These are phyloP conservation scores for Turritopsis rubra DNA, from an alignment of 30 jellyfish, hydroid and myxozoan species.

Conservation along the genomic window DNA sequence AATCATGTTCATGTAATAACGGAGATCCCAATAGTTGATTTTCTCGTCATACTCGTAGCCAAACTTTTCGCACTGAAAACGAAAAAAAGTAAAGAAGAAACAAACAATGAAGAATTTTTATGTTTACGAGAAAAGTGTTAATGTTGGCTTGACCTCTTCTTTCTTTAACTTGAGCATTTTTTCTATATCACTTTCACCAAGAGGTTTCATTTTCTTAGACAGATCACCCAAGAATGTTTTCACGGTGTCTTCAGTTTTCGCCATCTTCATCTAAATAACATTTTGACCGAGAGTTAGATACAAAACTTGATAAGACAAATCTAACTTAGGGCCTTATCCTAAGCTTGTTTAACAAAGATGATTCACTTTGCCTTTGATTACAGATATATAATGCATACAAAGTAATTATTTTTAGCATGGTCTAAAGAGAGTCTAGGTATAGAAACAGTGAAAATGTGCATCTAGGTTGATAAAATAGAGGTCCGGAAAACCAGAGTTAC, in stretches of 20 bases:
- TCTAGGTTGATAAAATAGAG: no score
- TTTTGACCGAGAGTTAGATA: background rate
- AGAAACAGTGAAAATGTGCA: no score
- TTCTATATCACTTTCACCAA: conserved; percentile 57
- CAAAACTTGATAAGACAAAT: background rate
- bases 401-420: no score
- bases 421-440: no score
- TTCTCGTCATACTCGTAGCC: conserved; percentile 55
- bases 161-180: conserved; percentile 51
- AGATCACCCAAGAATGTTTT: conserved; percentile 54
- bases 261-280: conserved; percentile 62
- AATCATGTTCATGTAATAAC: conserved; percentile 67
- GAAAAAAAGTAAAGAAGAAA: background rate
- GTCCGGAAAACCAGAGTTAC: no score
- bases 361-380: no score
- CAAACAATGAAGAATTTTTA: no score
- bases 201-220: conserved; percentile 44
- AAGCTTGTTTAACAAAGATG: no score
- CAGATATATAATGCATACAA: no score
- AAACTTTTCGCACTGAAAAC: conserved; percentile 40
- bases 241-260: conserved; percentile 82
- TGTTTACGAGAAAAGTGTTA: background rate
- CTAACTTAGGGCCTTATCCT: no score
- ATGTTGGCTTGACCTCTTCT: conserved; percentile 41
- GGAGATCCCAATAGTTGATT: conserved; percentile 77